A percentile compares a stretch with the other conserved stretches of the same genome.
Evolutionary conservation across 1,140 invertebrate species (phyloP).

Genomic region (Trachelipus rathkii): DNA sequence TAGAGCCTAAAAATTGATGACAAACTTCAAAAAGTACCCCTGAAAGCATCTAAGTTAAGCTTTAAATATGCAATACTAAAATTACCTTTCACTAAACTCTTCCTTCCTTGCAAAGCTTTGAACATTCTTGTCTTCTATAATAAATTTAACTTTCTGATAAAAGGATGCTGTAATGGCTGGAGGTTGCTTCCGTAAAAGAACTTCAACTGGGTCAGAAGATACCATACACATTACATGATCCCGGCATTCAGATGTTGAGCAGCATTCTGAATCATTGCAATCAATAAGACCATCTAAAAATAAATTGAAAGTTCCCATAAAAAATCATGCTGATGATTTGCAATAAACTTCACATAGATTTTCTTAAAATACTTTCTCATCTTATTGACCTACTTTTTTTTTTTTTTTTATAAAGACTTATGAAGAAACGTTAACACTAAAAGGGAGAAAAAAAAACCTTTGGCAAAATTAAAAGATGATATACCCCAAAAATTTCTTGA

Average conservation of each 20-base stretch:
- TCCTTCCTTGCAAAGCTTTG: slow-evolving; percentile 95
- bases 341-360: too few relatives aligned
- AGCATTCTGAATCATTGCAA: slow-evolving; percentile 94
- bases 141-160: slow-evolving; percentile 95
- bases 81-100: slow-evolving; percentile 96
- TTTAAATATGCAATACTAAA: background rate
- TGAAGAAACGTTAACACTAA: too few relatives aligned
- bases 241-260: slow-evolving; percentile 73
- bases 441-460: too few relatives aligned
- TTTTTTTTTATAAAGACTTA: too few relatives aligned
- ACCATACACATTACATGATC: slow-evolving; percentile 90
- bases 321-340: too few relatives aligned
- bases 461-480: too few relatives aligned
- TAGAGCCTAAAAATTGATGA: background rate
- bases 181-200: slow-evolving; percentile 88
- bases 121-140: slow-evolving; percentile 96
- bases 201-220: slow-evolving; percentile 90
- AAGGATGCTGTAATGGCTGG: slow-evolving; percentile 94
- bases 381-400: too few relatives aligned
- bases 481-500: too few relatives aligned
- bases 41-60: background rate
- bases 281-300: slow-evolving; percentile 88
- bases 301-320: too few relatives aligned
- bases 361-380: too few relatives aligned
- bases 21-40: background rate